phyloP scores from a whole-genome alignment of 1,140 invertebrate species.

The Solen grandis region DNA sequence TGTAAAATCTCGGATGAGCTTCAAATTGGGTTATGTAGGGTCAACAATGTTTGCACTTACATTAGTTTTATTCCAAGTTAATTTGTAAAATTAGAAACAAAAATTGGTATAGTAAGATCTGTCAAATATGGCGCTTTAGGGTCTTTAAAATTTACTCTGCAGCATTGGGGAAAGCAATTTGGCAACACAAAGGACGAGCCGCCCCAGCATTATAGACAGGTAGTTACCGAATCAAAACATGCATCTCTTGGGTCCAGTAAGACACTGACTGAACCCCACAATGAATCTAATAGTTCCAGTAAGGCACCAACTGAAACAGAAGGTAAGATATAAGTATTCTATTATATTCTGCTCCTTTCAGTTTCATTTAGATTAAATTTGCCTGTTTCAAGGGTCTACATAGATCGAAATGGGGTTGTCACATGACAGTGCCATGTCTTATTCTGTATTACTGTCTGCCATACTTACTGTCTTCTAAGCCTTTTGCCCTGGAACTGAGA shows the following conservation, averaged over 20 bases:
- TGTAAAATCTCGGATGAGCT: constrained; percentile 28
- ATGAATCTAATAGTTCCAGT: constrained; percentile 21
- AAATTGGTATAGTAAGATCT: constrained; percentile 29
- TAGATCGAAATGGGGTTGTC: constrained; percentile 28
- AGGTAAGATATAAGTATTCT: constrained; percentile 19
- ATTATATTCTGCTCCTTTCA: constrained; percentile 5
- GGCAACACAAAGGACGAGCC: constrained; percentile 22
- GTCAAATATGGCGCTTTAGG: constrained; percentile 24
- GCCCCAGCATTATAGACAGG: constrained; percentile 19
- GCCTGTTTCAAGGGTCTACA: constrained; percentile 32
- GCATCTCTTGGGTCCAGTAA: constrained; percentile 28
- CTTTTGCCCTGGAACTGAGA: constrained; percentile 10
- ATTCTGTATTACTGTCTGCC: constrained; percentile 29
- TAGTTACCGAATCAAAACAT: constrained; percentile 14
- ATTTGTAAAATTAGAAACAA: constrained; percentile 30
- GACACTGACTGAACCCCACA: constrained; percentile 13
- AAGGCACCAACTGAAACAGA: constrained; percentile 19
- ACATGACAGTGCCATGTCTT: constrained; percentile 30
- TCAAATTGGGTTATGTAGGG: constrained; percentile 28
- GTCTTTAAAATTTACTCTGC: constrained; percentile 10
- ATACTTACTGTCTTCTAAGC: constrained; percentile 26
- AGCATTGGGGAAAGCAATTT: constrained; percentile 31
- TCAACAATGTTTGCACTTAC: constrained; percentile 31
- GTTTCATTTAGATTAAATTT: constrained; percentile 27
- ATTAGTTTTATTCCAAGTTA: constrained; percentile 27